A percentile compares a stretch with the other conserved stretches of the same genome.
These are phyloP conservation scores for Wasmannia auropunctata DNA, from an alignment of 1,140 invertebrate genomes.

Conservation along the genomic window DNA sequence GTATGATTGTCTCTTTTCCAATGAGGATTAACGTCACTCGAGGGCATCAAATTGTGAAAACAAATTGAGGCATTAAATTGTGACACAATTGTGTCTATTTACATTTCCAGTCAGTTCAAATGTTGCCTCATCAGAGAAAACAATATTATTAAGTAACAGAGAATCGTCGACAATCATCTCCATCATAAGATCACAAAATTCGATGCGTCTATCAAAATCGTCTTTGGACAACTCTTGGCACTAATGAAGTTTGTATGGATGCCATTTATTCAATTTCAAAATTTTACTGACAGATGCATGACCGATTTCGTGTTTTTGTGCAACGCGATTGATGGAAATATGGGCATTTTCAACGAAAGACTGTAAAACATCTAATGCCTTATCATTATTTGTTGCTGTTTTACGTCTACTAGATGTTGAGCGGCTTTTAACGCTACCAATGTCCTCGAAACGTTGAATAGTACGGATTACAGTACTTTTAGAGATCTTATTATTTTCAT, in stretches of 20 bases:
- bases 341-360: background rate
- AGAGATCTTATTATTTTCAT: slow-evolving; percentile 9
- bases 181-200: slow-evolving; percentile 4
- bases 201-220: background rate
- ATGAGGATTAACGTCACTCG: too few relatives aligned
- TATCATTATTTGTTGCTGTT: background rate
- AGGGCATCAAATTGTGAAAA: too few relatives aligned
- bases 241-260: background rate
- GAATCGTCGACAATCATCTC: background rate
- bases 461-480: too few relatives aligned
- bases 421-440: background rate
- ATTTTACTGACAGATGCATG: background rate
- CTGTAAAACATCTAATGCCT: background rate
- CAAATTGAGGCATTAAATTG: too few relatives aligned
- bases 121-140: background rate
- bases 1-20: too few relatives aligned
- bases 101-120: too few relatives aligned
- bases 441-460: background rate
- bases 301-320: slow-evolving; percentile 1
- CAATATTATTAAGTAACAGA: background rate
- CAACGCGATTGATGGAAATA: slow-evolving; percentile 10
- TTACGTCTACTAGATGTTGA: background rate
- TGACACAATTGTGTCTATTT: too few relatives aligned
- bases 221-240: background rate
- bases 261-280: slow-evolving; percentile 15